These are phyloP conservation scores for Scaptomyza montana DNA, from an alignment of 1,140 invertebrate species.

Conservation along the genomic window DNA sequence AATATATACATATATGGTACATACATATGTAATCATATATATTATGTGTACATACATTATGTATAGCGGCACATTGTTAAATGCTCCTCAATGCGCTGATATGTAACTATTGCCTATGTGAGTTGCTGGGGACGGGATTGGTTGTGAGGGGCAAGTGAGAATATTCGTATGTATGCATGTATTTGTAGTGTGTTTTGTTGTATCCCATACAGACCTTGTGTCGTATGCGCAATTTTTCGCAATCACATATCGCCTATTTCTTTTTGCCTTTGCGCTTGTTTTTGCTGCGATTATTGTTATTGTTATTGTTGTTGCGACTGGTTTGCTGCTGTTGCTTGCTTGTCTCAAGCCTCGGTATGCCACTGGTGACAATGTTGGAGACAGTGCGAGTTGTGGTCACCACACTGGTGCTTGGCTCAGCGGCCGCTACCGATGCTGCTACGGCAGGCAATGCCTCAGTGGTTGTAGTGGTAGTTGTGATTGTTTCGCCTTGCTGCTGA, in stretches of 20 bases:
- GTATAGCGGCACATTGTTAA: conserved; percentile 43
- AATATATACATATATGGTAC: conserved; percentile 51
- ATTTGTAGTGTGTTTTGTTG: conserved; percentile 11
- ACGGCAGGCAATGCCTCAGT: conserved; percentile 55
- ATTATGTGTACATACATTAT: conserved; percentile 26
- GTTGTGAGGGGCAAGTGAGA: conserved; percentile 4
- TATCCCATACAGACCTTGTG: conserved; percentile 62
- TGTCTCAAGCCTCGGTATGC: conserved; percentile 63
- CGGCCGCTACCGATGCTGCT: conserved; percentile 22
- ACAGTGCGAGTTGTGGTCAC: conserved; percentile 77
- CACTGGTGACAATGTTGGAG: conserved; percentile 77
- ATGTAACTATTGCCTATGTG: conserved; percentile 35
- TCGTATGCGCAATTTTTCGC: conserved; percentile 59
- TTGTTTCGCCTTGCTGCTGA: conserved; percentile 72
- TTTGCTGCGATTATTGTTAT: conserved; percentile 52
- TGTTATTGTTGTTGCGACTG: conserved; percentile 52
- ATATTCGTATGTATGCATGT: conserved; percentile 31
- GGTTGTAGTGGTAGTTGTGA: conserved; percentile 78
- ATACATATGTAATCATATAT: conserved; percentile 26
- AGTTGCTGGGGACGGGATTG: conserved; percentile 1
- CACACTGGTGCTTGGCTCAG: conserved; percentile 67
- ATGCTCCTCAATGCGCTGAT: conserved; percentile 52
- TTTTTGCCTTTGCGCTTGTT: conserved; percentile 76
- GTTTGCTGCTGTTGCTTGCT: conserved; percentile 36
- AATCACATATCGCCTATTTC: conserved; percentile 45